Percentiles rank a stretch among this genome's conserved stretches.
These are phyloP conservation scores for Gymnothorax reevesii DNA, from an alignment of 2,797 vertebrate genomes.

Conservation along the genomic window DNA sequence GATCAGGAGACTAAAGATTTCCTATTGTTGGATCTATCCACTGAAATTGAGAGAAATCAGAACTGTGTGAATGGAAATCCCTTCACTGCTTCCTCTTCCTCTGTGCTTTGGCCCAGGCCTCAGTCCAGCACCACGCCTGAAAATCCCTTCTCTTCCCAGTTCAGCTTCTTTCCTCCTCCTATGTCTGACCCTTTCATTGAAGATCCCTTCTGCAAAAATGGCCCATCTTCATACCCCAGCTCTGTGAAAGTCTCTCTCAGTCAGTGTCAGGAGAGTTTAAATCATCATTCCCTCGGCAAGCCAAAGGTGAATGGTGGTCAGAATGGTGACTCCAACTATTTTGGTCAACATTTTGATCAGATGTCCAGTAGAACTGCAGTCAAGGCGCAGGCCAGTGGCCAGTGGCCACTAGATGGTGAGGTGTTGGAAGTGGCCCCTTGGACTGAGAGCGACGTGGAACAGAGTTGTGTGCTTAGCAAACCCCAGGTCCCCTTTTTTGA, in stretches of 20 bases:
- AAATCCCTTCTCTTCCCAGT: conserved; percentile 76
- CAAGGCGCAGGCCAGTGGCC: conserved; percentile 74
- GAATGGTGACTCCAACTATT: conserved; percentile 73
- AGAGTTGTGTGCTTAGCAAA: conserved; percentile 63
- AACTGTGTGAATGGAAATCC: conserved; percentile 87
- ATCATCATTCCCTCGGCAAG: conserved; percentile 56
- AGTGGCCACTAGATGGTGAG: conserved; percentile 79
- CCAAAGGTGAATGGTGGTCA: conserved; percentile 65
- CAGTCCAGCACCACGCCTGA: conserved; percentile 74
- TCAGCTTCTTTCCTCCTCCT: conserved; percentile 88
- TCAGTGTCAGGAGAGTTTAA: conserved; percentile 65
- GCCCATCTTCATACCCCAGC: conserved; percentile 63
- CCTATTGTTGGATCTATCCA: conserved; percentile 95
- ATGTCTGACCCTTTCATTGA: conserved; percentile 90
- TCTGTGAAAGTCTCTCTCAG: conserved; percentile 66
- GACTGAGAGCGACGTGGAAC: conserved; percentile 71
- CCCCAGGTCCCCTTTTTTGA: conserved; percentile 78
- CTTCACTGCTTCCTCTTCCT: conserved; percentile 74
- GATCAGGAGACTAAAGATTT: conserved; percentile 92
- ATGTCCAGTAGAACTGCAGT: conserved; percentile 83
- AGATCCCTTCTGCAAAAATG: conserved; percentile 79
- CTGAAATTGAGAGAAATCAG: conserved; percentile 93
- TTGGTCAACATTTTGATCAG: conserved; percentile 80
- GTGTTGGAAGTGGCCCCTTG: conserved; percentile 63
- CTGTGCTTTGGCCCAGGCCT: conserved; percentile 72